Conservation (phyloP, 2,113 vertebrate species). For the Myocastor coypus region DNA sequence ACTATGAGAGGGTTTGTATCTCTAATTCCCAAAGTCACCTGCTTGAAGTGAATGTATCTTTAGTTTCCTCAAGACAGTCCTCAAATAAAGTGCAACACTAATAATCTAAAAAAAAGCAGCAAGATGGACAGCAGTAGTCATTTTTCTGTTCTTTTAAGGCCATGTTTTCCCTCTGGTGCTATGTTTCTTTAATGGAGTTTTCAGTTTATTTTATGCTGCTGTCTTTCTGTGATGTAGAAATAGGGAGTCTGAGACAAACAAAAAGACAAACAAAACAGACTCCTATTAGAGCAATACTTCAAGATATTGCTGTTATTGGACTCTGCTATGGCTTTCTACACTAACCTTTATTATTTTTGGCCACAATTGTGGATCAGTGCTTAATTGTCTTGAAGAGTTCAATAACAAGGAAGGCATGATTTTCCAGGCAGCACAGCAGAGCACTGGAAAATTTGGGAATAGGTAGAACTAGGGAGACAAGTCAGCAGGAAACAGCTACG, state of each 20-base stretch:
- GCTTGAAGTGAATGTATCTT: not conserved
- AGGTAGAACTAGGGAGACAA: not conserved
- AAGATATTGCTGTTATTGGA: constrained; percentile 33
- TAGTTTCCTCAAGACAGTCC: constrained; percentile 12
- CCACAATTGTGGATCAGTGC: constrained; percentile 28
- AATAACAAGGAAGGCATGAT: not conserved
- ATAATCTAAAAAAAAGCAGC: constrained; percentile 41
- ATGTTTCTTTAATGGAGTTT: constrained; percentile 72
- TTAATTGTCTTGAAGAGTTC: constrained; percentile 66
- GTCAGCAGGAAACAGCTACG: not conserved
- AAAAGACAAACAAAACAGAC: constrained; percentile 57
- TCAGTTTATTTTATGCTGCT: constrained; percentile 65
- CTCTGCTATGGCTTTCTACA: not conserved
- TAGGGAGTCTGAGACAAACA: constrained; percentile 28
- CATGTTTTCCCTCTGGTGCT: constrained; percentile 28
- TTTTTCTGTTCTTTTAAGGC: constrained; percentile 16
- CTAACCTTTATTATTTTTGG: constrained; percentile 45
- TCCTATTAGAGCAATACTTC: constrained; percentile 39
- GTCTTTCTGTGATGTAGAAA: constrained; percentile 42
- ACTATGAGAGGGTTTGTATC: not conserved
- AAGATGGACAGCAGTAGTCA: not conserved
- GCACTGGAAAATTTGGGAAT: not conserved
- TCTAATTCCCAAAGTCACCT: not conserved
- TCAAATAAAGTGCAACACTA: not conserved
- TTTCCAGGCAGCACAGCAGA: constrained; percentile 52